phyloP scores from a whole-genome alignment of 2,113 vertebrate species.

The Coreoperca whiteheadi region DNA sequence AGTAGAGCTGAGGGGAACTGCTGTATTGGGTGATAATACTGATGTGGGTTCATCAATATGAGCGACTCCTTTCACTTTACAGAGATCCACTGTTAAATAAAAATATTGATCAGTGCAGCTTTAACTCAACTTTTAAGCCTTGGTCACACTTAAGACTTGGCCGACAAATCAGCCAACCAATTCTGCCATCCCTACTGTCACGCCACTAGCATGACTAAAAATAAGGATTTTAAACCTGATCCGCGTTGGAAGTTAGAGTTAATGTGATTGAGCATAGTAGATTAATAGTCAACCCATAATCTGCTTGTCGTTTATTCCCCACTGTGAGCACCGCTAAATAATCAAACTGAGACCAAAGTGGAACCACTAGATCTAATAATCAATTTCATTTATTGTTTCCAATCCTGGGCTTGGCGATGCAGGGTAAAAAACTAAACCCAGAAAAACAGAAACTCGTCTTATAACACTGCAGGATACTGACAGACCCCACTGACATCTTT shows the following conservation, averaged over 20 bases:
- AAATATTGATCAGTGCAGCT: no score
- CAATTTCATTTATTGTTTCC: constrained; percentile 63
- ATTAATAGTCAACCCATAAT: constrained; percentile 63
- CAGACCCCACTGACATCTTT: constrained; percentile 31
- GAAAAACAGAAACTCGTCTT: constrained; percentile 4
- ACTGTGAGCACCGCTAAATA: constrained; percentile 41
- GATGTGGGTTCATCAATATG: no score
- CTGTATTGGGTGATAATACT: no score
- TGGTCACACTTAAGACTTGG: not conserved
- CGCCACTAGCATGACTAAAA: constrained; percentile 2
- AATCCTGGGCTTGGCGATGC: constrained; percentile 39
- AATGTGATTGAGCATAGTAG: constrained; percentile 51
- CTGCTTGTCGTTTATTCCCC: constrained; percentile 57
- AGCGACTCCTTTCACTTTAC: no score
- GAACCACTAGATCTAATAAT: constrained; percentile 53
- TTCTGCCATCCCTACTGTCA: not conserved
- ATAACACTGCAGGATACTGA: constrained; percentile 20
- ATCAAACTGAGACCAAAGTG: constrained; percentile 48
- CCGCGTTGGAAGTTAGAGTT: constrained; percentile 21
- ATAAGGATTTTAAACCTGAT: constrained; percentile 22
- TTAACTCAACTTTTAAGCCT: no score
- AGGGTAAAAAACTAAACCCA: no score
- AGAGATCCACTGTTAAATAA: no score
- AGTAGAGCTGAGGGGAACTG: no score
- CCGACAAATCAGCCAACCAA: not conserved